A percentile compares a stretch with the other conserved stretches of the same genome.
Evolutionary conservation across 2,797 vertebrate species (phyloP).

Genomic region (Smutsia gigantea): DNA sequence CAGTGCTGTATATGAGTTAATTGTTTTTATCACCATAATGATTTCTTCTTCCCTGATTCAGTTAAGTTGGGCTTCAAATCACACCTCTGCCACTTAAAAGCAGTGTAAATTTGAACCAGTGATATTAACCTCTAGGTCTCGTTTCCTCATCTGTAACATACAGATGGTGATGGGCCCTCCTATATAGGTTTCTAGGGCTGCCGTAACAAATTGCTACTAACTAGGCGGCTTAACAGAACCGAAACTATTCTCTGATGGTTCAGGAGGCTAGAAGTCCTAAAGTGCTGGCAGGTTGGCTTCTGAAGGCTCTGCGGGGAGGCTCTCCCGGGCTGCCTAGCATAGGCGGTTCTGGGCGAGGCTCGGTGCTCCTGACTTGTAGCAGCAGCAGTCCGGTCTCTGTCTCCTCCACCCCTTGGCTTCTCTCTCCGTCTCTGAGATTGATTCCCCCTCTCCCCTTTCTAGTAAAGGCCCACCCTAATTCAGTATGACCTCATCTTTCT

Average conservation of each 20-base stretch:
- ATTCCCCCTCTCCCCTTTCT: neutral
- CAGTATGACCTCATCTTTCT: neutral
- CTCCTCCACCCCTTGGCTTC: neutral
- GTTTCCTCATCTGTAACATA: neutral
- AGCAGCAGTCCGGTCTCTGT: neutral
- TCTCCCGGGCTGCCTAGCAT: accelerated
- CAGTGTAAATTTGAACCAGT: neutral
- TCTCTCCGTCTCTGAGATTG: neutral
- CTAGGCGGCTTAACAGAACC: too few species aligned
- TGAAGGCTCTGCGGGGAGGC: neutral
- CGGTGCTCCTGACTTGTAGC: neutral
- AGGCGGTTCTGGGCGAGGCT: neutral
- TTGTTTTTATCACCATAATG: neutral
- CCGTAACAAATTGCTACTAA: too few species aligned
- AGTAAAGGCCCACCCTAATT: neutral
- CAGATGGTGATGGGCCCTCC: accelerated
- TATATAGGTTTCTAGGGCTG: neutral
- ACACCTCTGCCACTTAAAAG: neutral
- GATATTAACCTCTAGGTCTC: neutral
- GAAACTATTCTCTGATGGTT: neutral
- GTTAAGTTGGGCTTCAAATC: neutral
- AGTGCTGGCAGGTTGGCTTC: accelerated
- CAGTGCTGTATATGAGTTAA: accelerated
- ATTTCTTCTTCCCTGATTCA: neutral
- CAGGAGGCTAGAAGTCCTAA: neutral